A percentile compares a stretch with the other conserved stretches of the same genome.
phyloP scores from a whole-genome alignment of 2,888 invertebrate species.

The Aphrophora alni region DNA sequence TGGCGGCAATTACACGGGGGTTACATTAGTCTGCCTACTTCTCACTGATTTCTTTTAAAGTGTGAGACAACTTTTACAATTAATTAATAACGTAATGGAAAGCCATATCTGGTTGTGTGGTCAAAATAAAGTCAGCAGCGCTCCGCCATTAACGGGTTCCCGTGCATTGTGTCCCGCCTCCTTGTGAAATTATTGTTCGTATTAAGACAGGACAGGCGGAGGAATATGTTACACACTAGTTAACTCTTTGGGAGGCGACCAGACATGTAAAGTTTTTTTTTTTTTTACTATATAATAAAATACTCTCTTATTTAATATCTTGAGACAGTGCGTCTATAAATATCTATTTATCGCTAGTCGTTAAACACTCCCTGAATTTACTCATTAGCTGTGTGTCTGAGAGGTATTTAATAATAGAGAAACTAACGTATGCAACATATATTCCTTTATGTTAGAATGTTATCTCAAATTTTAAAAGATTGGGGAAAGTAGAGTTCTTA shows the following conservation, averaged over 20 bases:
- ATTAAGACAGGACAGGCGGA: too few relatives aligned
- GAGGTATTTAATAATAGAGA: not conserved
- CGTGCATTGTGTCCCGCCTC: not conserved
- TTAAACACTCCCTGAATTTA: not conserved
- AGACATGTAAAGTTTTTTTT: too few relatives aligned
- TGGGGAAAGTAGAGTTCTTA: too few relatives aligned
- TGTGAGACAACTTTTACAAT: slow-evolving; percentile 6
- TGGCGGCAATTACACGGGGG: slow-evolving; percentile 38
- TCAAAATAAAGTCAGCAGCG: not conserved
- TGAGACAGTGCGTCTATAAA: not conserved
- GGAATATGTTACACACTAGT: too few relatives aligned
- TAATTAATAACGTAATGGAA: not conserved
- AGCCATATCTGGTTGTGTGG: not conserved
- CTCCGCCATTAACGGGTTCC: too few relatives aligned
- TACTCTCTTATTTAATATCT: not conserved
- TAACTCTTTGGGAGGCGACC: too few relatives aligned
- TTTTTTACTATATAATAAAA: not conserved
- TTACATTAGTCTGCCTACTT: slow-evolving; percentile 1
- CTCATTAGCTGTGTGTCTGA: too few relatives aligned
- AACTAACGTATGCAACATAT: too few relatives aligned
- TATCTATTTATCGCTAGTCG: not conserved
- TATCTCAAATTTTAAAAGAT: too few relatives aligned
- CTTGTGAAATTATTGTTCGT: too few relatives aligned
- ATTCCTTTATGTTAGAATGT: too few relatives aligned
- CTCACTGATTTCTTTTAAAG: not conserved